These are phyloP conservation scores for Yponomeuta cagnagella DNA, from an alignment of 2,888 invertebrate genomes.

Conservation along the genomic window DNA sequence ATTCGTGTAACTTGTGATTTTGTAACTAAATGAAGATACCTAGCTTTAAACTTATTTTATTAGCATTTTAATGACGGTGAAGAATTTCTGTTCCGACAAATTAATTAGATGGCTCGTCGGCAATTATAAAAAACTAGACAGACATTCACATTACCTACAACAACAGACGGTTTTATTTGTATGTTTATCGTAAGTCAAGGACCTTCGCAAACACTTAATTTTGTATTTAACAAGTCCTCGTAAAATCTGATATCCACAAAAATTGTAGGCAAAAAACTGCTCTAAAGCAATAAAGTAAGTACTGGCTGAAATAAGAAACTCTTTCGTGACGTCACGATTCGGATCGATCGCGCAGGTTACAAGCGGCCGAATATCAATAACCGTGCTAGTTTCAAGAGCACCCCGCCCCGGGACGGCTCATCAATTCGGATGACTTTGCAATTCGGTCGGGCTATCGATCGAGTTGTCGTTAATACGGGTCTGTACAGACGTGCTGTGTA, in stretches of 20 bases:
- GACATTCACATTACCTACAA: not conserved
- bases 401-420: conserved; percentile 31
- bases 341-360: conserved; percentile 3
- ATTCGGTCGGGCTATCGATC: conserved; percentile 42
- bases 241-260: not conserved
- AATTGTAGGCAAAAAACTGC: not conserved
- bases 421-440: conserved; percentile 60
- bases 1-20: conserved; percentile 15
- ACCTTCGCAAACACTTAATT: not conserved
- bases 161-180: conserved; percentile 4
- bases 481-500: not conserved
- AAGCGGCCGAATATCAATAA: conserved; percentile 20
- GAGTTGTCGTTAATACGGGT: conserved; percentile 7
- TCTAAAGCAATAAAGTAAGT: not conserved
- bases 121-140: conserved; percentile 9
- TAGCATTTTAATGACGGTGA: conserved; percentile 18
- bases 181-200: conserved; percentile 7
- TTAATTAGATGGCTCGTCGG: conserved; percentile 5
- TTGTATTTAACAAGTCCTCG: not conserved
- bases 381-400: conserved; percentile 32
- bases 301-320: not conserved
- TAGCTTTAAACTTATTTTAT: conserved; percentile 14
- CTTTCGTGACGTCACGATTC: not conserved
- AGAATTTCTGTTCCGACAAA: conserved; percentile 11
- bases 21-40: conserved; percentile 13